Evolutionary conservation across 1,140 invertebrate genomes (phyloP), one percentile per base, ranked within the genome.

Genomic region (Calosoma granatense): DNA sequence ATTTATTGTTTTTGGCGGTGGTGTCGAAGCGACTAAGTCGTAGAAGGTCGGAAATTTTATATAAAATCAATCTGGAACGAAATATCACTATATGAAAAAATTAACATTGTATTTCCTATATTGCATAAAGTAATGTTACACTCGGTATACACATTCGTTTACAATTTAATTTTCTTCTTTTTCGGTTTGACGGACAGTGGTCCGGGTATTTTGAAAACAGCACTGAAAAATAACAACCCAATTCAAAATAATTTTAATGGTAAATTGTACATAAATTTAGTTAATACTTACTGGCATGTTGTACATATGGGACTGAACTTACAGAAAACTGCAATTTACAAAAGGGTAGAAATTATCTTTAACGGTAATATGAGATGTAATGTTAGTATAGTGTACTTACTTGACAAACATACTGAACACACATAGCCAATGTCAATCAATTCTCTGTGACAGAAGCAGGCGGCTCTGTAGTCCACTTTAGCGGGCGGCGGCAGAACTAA

Each of bases 401-500:
- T 92, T 66, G 94, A 96, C 20, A 99, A 77, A 75, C 97, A 99
- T 57, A 98, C 90, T 2, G 96, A 98, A 73, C 95, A 98, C 14
- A 98, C 95, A 73, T 91, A 97, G 55, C 94, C 96, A 65, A 97
- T 89, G 66, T 97, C 94, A 51, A 98, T 88, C 22, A 98, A 79
- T 65, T 94, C 91, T n/a, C 94, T 77, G 74, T 98, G 96, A 70
- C 96, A 98, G 77, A 98, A 98, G 73, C 96, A 98, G 0, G 94
- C 94, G 19, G 96, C 94, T 63, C 94, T 76, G 71, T 97, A 97
- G 73, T 97, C 94, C 11, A 98, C 92, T 63, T 93, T 89, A 0
- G 87, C 86, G 4, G 89, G 83, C 0, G 92, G 89, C 0, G 95
- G 95, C 43, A 97, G 68, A 1, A 93, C 89, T 60, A 98, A 71